Conservation (phyloP, 2,888 invertebrate genomes). For the Tridacna crocea region DNA sequence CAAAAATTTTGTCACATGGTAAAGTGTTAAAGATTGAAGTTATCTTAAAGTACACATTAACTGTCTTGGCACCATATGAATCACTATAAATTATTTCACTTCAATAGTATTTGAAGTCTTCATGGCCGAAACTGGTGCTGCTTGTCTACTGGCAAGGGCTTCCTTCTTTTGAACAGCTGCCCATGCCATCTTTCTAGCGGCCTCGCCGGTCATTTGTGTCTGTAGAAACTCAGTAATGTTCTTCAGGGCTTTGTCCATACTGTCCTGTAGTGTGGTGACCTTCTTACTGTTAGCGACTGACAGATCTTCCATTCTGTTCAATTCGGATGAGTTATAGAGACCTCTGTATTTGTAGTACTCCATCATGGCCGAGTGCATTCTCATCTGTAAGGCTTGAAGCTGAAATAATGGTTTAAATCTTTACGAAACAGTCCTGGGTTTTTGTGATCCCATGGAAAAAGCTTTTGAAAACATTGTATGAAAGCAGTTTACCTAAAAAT, state of each 20-base stretch:
- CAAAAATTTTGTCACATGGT: no score
- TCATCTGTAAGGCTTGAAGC: constrained; percentile 79
- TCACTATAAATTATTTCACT: constrained; percentile 11
- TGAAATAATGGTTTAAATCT: constrained; percentile 50
- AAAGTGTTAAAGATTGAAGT: no score
- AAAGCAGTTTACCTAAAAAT: no score
- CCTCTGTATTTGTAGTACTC: constrained; percentile 81
- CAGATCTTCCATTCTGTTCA: constrained; percentile 75
- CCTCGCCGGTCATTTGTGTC: constrained; percentile 76
- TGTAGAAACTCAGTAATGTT: constrained; percentile 79
- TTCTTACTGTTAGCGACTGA: constrained; percentile 73
- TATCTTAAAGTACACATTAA: no score
- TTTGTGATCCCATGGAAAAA: background rate
- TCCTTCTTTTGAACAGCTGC: constrained; percentile 65
- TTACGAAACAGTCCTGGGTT: background rate
- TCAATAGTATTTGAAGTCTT: constrained; percentile 40
- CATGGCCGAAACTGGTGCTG: constrained; percentile 15
- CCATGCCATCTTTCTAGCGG: constrained; percentile 67
- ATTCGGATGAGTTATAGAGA: constrained; percentile 77
- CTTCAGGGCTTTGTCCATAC: constrained; percentile 78
- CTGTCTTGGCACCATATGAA: no score
- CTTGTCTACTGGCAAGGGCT: constrained; percentile 23
- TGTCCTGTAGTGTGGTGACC: constrained; percentile 71
- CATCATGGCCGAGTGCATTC: constrained; percentile 78
- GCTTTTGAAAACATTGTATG: no score